These are phyloP conservation scores for Oryzias melastigma DNA, from an alignment of 2,113 vertebrate species.

Conservation along the genomic window DNA sequence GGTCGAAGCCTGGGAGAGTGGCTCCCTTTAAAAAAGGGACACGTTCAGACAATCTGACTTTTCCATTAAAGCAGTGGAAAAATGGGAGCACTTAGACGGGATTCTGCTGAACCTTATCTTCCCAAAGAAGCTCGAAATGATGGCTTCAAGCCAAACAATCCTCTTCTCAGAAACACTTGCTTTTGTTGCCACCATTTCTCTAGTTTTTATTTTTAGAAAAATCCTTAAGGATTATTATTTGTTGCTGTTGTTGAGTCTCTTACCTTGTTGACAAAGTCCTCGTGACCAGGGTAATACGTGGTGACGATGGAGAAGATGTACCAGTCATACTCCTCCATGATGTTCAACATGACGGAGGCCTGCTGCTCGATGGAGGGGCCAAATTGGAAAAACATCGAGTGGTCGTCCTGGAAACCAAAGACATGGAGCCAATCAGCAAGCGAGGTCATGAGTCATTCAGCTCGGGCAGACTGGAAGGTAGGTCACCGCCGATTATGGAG, in stretches of 20 bases:
- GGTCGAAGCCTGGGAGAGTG: slow-evolving; percentile 18
- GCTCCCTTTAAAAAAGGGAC: slow-evolving; percentile 36
- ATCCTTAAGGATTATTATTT: background rate
- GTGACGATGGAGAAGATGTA: slow-evolving; percentile 99
- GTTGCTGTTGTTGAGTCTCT: slow-evolving; percentile 11
- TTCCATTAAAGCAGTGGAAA: slow-evolving; percentile 44
- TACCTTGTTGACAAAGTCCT: slow-evolving; percentile 98
- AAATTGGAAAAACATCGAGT: slow-evolving; percentile 99
- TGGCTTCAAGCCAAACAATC: background rate
- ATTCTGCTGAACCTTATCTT: slow-evolving; percentile 16
- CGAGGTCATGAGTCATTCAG: slow-evolving; percentile 59
- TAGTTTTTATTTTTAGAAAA: too few relatives aligned
- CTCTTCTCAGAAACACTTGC: slow-evolving; percentile 9
- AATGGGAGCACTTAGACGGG: slow-evolving; percentile 20
- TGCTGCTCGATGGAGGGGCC: slow-evolving; percentile 98
- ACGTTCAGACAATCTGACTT: slow-evolving; percentile 27
- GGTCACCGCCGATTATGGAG: slow-evolving; percentile 43
- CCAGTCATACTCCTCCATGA: slow-evolving; percentile 99
- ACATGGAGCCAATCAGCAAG: slow-evolving; percentile 57
- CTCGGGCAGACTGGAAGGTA: slow-evolving; percentile 34
- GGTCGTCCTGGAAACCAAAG: slow-evolving; percentile 86
- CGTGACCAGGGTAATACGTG: slow-evolving; percentile 95
- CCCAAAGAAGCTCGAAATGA: slow-evolving; percentile 7
- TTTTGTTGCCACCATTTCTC: slow-evolving; percentile 15
- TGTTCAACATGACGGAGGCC: slow-evolving; percentile 97